Conservation (phyloP, 2,113 vertebrate genomes). For the Gobio gobio region DNA sequence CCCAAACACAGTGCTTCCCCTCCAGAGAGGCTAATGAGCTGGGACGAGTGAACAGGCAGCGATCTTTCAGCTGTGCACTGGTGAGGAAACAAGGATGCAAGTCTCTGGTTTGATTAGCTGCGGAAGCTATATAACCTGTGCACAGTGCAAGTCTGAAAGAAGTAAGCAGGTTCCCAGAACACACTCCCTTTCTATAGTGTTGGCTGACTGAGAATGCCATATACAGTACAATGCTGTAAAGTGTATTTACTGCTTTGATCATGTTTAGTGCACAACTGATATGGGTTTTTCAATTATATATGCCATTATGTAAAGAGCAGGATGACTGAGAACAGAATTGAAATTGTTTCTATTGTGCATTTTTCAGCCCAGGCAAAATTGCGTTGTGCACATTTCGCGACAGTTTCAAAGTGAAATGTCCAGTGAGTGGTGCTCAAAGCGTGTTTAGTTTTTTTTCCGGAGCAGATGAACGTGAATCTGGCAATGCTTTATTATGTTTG, state of each 20-base stretch:
- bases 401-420: too few species aligned
- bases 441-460: too few species aligned
- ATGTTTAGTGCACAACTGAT: neutral
- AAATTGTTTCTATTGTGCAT: neutral
- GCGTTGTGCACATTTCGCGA: too few species aligned
- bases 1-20: neutral
- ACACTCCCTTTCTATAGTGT: neutral
- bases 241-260: neutral
- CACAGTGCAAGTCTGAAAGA: neutral
- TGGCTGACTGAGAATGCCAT: neutral
- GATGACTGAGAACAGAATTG: neutral
- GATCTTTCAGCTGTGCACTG: constrained; percentile 1
- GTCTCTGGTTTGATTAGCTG: constrained; percentile 13
- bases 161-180: neutral
- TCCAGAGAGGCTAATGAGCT: constrained; percentile 6
- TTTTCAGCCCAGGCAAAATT: too few species aligned
- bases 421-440: too few species aligned
- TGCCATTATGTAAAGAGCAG: neutral
- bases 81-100: constrained; percentile 2
- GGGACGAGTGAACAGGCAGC: neutral
- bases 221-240: neutral
- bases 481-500: too few species aligned
- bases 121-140: neutral
- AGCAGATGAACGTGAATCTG: too few species aligned
- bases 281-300: neutral